Evolutionary conservation across 1,140 invertebrate species (phyloP).

Genomic region (Acromyrmex heyeri): DNA sequence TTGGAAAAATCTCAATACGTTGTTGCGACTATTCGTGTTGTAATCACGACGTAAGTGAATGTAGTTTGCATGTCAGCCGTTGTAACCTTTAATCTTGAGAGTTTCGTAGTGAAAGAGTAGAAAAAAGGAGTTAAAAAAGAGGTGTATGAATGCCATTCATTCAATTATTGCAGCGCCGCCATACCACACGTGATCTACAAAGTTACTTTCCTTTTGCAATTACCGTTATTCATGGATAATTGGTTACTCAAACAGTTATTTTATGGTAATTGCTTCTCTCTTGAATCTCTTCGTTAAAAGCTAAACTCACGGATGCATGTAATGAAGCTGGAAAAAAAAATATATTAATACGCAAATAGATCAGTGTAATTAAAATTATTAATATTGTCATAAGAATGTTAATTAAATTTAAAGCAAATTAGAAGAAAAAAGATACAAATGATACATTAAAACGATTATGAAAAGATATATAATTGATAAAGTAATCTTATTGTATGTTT

Average conservation of each 20-base stretch:
- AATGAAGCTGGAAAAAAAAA: neutral
- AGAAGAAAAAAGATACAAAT: neutral
- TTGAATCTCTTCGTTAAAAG: neutral
- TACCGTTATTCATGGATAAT: neutral
- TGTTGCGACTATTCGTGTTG: neutral
- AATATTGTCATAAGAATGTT: neutral
- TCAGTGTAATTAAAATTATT: neutral
- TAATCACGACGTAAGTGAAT: neutral
- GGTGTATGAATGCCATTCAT: constrained; percentile 76
- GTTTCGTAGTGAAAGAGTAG: constrained; percentile 44
- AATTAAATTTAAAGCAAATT: constrained; percentile 3
- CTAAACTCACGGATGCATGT: neutral
- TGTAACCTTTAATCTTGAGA: constrained; percentile 61
- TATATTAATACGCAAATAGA: neutral
- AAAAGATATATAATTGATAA: neutral
- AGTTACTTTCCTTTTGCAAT: neutral
- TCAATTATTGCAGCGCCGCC: constrained; percentile 68
- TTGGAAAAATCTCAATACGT: neutral
- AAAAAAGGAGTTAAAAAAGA: constrained; percentile 69
- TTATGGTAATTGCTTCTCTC: neutral
- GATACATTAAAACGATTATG: neutral
- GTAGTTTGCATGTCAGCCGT: constrained; percentile 62
- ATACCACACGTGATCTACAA: neutral
- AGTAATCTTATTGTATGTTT: neutral
- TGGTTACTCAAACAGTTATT: neutral